Conservation (phyloP, 2,888 invertebrate genomes). For the Dicyrtoma fusca region DNA sequence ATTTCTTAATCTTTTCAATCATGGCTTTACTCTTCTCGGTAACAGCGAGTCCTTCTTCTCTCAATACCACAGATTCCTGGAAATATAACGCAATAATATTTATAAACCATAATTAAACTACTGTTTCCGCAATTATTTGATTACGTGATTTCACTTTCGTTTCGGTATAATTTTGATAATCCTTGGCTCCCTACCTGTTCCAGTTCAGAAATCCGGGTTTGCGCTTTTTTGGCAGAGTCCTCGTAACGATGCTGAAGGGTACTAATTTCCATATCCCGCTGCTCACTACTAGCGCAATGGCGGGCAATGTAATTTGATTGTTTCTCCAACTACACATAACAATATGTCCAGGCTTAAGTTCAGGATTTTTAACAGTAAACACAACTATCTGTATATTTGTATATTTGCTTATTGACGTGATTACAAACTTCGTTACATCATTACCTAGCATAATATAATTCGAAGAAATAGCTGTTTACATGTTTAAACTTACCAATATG, state of each 20-base stretch:
- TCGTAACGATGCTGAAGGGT: conserved; percentile 23
- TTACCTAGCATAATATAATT: too few relatives aligned
- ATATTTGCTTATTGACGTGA: too few relatives aligned
- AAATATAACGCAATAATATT: not conserved
- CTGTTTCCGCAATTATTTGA: not conserved
- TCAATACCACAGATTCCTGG: not conserved
- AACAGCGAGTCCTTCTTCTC: not conserved
- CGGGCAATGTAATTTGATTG: conserved; percentile 19
- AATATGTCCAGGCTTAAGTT: too few relatives aligned
- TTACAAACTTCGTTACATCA: too few relatives aligned
- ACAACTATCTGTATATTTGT: too few relatives aligned
- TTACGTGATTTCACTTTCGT: not conserved
- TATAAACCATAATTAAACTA: not conserved
- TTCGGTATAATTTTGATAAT: conserved; percentile 3
- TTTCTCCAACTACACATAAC: conserved; percentile 16
- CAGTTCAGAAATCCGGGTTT: not conserved
- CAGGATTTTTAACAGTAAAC: too few relatives aligned
- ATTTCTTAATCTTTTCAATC: not conserved
- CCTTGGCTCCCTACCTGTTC: too few relatives aligned
- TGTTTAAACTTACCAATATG: conserved; percentile 36
- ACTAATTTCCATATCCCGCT: conserved; percentile 14
- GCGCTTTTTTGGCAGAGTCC: conserved; percentile 18
- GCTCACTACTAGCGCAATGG: conserved; percentile 18
- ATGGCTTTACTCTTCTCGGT: not conserved
- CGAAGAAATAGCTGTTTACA: too few relatives aligned